These are phyloP conservation scores for Germaria angustata DNA, from an alignment of 2,888 invertebrate genomes.

Conservation along the genomic window DNA sequence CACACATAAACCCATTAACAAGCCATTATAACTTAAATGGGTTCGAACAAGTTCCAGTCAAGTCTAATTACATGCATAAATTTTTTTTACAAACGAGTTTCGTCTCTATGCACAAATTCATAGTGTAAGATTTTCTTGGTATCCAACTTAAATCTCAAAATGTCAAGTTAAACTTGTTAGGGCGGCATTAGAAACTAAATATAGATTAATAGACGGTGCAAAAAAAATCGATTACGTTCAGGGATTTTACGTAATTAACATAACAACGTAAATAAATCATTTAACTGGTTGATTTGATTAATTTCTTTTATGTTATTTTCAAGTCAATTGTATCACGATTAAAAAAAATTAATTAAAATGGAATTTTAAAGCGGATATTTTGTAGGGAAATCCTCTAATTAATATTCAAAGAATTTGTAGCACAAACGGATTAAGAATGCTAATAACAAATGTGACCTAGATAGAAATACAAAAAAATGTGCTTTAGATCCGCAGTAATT, in stretches of 20 bases:
- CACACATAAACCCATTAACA: too few species aligned
- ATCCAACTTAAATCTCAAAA: too few species aligned
- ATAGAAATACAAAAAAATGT: not conserved
- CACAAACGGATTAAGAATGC: not conserved
- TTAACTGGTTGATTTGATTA: slow-evolving; percentile 14
- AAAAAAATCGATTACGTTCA: not conserved
- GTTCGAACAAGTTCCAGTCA: too few species aligned
- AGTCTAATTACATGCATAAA: too few species aligned
- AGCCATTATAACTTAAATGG: too few species aligned
- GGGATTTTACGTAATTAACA: slow-evolving; percentile 31
- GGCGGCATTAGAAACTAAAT: not conserved
- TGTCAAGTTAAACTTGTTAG: slow-evolving; percentile 9
- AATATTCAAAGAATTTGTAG: slow-evolving; percentile 29
- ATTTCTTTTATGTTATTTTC: not conserved
- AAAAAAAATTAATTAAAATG: not conserved
- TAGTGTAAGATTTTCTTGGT: too few species aligned
- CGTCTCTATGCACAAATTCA: too few species aligned
- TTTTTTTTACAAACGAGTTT: too few species aligned
- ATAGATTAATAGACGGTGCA: not conserved
- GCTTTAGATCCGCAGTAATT: not conserved
- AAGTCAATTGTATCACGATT: not conserved
- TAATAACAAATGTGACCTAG: not conserved
- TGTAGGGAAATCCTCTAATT: slow-evolving; percentile 21
- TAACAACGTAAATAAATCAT: slow-evolving; percentile 17
- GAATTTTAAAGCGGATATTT: slow-evolving; percentile 18